Evolutionary conservation across 2,888 invertebrate species (phyloP).

Genomic region (Cataglyphis albicans): DNA sequence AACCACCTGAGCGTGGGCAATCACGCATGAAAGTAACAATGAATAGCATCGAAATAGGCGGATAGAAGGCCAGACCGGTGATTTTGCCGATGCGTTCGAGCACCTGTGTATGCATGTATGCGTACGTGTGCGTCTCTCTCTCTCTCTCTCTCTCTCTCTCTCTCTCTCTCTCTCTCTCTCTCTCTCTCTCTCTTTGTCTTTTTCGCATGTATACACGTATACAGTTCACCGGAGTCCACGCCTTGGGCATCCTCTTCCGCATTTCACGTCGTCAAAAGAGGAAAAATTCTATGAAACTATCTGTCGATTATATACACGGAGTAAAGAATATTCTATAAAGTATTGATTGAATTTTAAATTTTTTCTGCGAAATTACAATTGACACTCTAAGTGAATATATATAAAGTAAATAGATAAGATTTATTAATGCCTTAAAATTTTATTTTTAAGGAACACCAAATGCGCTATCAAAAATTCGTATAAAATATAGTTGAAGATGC

Average conservation of each 20-base stretch:
- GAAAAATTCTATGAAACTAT: constrained; percentile 68
- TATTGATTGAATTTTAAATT: neutral
- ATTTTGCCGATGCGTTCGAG: constrained; percentile 60
- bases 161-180: neutral
- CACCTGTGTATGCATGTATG: constrained; percentile 6
- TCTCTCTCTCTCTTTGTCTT: too few species aligned
- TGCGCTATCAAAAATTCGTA: neutral
- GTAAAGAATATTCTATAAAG: constrained; percentile 36
- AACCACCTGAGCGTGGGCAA: constrained; percentile 52
- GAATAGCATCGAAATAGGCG: constrained; percentile 63
- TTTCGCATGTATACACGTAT: neutral
- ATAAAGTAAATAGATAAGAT: neutral
- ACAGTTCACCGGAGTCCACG: constrained; percentile 35
- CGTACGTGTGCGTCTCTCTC: neutral
- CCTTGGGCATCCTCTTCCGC: constrained; percentile 78
- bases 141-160: too few species aligned
- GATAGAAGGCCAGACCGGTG: constrained; percentile 65
- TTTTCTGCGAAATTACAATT: neutral
- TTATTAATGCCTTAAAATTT: neutral
- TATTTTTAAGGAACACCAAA: neutral
- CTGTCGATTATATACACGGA: constrained; percentile 64
- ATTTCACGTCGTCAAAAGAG: constrained; percentile 74
- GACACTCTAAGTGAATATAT: neutral
- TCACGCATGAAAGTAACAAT: constrained; percentile 69
- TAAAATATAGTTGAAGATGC: neutral